phyloP scores from a whole-genome alignment of 2,888 invertebrate species.

The Hipparchia sbordonii region DNA sequence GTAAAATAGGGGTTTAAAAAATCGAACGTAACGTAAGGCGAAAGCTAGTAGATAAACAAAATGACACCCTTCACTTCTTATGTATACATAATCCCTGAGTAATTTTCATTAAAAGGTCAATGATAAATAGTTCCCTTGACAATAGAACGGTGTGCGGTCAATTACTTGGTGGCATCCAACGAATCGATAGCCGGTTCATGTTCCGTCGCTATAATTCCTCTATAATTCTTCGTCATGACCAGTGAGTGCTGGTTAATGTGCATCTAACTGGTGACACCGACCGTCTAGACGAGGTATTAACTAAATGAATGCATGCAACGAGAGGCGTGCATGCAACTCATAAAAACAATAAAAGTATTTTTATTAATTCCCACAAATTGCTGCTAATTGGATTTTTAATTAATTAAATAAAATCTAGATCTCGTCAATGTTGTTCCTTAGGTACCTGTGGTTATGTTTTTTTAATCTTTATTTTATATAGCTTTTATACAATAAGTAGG shows the following conservation, averaged over 20 bases:
- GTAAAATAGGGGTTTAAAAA: too few species aligned
- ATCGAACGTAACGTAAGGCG: too few species aligned
- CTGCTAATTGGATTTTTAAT: too few species aligned
- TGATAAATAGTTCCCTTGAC: conserved; percentile 5
- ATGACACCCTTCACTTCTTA: too few species aligned
- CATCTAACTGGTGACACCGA: neutral
- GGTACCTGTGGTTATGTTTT: too few species aligned
- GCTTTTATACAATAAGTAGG: too few species aligned
- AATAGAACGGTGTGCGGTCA: neutral
- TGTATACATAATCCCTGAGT: too few species aligned
- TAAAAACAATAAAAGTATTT: neutral
- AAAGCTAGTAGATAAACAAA: too few species aligned
- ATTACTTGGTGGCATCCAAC: neutral
- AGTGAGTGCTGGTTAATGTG: neutral
- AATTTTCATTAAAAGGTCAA: conserved; percentile 2
- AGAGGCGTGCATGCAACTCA: neutral
- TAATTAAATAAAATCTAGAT: too few species aligned
- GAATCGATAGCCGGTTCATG: conserved; percentile 7
- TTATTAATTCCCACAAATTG: neutral
- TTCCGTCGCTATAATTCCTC: neutral
- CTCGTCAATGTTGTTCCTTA: too few species aligned
- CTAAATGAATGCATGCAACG: conserved; percentile 11
- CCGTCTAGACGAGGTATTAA: conserved; percentile 7
- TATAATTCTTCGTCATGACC: neutral
- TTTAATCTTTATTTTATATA: too few species aligned